phyloP scores from a whole-genome alignment of 2,888 invertebrate species.

The Drepana falcataria region DNA sequence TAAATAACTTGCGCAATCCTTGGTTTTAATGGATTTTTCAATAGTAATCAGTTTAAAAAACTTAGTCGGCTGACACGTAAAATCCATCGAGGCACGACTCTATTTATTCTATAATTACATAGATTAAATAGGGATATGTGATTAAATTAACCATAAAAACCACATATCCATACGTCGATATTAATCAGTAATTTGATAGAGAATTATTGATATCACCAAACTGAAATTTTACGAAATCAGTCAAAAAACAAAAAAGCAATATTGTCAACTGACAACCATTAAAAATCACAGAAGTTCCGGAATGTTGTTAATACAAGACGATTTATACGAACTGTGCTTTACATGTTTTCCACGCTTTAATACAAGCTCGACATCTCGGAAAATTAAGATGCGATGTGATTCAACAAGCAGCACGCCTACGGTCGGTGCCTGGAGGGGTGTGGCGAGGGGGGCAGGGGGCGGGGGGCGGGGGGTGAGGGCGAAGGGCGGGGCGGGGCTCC shows the following conservation, averaged over 20 bases:
- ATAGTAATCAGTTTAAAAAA: no score
- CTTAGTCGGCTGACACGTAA: no score
- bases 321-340: neutral
- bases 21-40: no score
- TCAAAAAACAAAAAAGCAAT: neutral
- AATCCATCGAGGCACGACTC: no score
- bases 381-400: neutral
- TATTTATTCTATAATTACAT: no score
- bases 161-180: no score
- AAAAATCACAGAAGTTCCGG: constrained; percentile 1
- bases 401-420: neutral
- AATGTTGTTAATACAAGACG: constrained; percentile 1
- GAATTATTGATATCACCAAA: no score
- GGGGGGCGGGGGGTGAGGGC: neutral
- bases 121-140: no score
- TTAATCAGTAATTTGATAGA: no score
- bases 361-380: neutral
- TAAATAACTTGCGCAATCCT: no score
- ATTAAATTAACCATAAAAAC: no score
- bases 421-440: neutral
- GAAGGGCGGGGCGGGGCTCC: neutral
- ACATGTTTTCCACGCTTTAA: neutral
- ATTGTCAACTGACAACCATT: neutral
- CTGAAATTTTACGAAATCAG: neutral
- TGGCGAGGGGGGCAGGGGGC: neutral